Evolutionary conservation across 2,797 vertebrate genomes (phyloP), one percentile per base, ranked within the genome.

Genomic region (Petrocephalus schoutedeni): DNA sequence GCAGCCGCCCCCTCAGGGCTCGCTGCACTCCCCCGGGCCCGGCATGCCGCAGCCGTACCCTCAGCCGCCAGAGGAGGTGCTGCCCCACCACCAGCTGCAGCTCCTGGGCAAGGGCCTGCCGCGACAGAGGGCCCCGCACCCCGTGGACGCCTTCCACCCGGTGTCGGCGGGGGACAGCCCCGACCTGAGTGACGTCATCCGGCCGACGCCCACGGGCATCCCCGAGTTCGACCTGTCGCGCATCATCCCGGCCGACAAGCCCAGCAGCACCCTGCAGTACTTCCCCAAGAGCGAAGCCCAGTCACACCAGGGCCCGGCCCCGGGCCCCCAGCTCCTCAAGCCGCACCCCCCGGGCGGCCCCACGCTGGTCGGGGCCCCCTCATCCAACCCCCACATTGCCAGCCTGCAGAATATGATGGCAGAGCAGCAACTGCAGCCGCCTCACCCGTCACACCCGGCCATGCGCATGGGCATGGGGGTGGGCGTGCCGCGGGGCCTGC

Each of bases 321-420:
- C 94, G 64, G 94, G 94, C 89, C 92, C 96, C 86, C 93, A 98
- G 92, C 98, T 99, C 89, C 96, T 99, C 89, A 97, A 99, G 94
- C 95, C 98, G 88, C 97, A 98, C 92, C 94, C 95, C 4, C 95
- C 96, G 0, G 95, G 97, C 0, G 95, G 93, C 54, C 95, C 96
- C 89, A 93, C 96, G 8, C 96, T 96, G 89, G 91, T 94, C 91
- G 92, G 91, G 0, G 92, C 93, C 14, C 92, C 94, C 3, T 95
- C 96, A n/a, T 96, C 97, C 87, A 98, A 96, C 94, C 97, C 98
- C 6, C 96, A 96, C 92, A 92, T 96, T 28, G 95, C 95, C 86
- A 98, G 97, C 95, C 94, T 99, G 90, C 98, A 99, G 95, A 99
- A 98, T 94, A 99, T 99, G 98, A 99, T 99, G 98, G 96, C 97